Base-by-base conservation (phyloP, 2,113 vertebrate genomes). In the Anolis sagrei region DNA sequence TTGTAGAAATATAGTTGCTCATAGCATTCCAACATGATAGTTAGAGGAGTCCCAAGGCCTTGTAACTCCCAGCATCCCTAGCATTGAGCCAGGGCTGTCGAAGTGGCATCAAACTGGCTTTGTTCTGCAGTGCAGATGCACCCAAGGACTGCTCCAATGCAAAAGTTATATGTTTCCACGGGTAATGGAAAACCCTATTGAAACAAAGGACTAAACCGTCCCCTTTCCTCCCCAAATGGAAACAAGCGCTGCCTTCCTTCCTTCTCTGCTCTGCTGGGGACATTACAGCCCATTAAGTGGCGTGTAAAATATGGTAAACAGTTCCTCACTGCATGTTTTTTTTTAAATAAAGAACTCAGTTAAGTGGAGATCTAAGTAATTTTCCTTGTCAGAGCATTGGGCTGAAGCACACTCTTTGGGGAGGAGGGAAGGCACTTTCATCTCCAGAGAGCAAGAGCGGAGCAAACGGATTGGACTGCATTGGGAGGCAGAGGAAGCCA, bases 381-480 rank as follows among this genome's bases (percentile, higher is more conserved):
- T 92, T 83, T 81, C 89, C 92, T 82, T 89, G 93, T 88, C 87
- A 75, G 36, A 2, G 80, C 0, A 0, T 84, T 77, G 79, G 86
- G 78, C 84, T 88, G 2, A 88, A 87, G 85, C 23, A 48, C 79
- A 8, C 83, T 66, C 70, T n/a, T n/a, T n/a, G 1, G 9, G 61
- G 16, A 82, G 73, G 81, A 91, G 76, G 66, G 21, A 5, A 39
- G 36, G 5, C 29, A 81, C 27, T 92, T 92, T 91, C 73, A 62
- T 85, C 14, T 1, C 86, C 27, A 49, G 90, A 76, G 79, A 89
- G 7, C 23, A 2, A 44, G 86, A 58, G 78, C 54, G 76, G 58
- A 44, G 89, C 9, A 73, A 54, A 29, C 11, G 5, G 3, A 64
- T 25, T 5, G 25, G 76, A 81, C 86, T 78, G 39, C 39, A 44